Evolutionary conservation across 2,888 invertebrate genomes (phyloP).

Genomic region (Heteromurus nitidus): DNA sequence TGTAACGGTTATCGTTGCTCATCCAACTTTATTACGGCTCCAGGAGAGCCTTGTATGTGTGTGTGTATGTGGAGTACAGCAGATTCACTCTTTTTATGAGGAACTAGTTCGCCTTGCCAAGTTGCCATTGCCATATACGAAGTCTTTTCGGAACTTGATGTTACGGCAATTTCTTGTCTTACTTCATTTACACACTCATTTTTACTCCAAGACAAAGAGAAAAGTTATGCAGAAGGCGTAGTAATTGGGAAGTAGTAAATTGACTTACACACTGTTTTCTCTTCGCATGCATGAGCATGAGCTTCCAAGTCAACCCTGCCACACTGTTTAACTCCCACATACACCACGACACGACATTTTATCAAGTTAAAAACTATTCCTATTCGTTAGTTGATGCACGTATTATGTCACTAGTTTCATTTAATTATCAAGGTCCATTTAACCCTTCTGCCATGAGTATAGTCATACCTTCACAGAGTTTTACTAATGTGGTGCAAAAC

Average conservation of each 20-base stretch:
- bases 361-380: too few relatives aligned
- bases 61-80: background rate
- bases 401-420: background rate
- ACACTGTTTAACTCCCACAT: too few relatives aligned
- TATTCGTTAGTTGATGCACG: too few relatives aligned
- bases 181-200: background rate
- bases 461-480: too few relatives aligned
- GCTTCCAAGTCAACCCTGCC: too few relatives aligned
- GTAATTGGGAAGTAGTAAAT: conserved; percentile 7
- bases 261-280: too few relatives aligned
- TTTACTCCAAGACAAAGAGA: background rate
- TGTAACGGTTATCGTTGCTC: conserved; percentile 40
- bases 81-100: background rate
- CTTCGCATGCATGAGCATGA: too few relatives aligned
- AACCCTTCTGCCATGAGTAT: too few relatives aligned
- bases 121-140: background rate
- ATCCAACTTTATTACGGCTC: conserved; percentile 31
- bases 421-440: conserved; percentile 1
- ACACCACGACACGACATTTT: too few relatives aligned
- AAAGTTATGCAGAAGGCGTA: background rate
- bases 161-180: too few relatives aligned
- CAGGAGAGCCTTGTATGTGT: background rate
- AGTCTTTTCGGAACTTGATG: background rate
- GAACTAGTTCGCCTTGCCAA: background rate
- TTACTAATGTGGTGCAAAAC: too few relatives aligned